These are phyloP conservation scores for Zoanthus solanderi DNA, from an alignment of 92 coral and sea anemone genomes.

Conservation along the genomic window DNA sequence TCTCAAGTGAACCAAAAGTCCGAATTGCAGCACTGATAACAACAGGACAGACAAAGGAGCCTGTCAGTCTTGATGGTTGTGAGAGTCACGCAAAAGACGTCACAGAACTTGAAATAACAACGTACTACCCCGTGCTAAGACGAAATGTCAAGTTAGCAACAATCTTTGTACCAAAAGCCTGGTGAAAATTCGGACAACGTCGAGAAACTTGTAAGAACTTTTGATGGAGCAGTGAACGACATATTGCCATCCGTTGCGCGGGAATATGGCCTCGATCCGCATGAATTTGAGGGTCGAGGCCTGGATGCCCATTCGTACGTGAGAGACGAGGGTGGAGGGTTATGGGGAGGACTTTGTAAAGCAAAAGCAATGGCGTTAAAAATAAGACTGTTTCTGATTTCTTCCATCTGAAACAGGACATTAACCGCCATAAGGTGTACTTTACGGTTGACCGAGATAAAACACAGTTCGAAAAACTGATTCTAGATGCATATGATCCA, in stretches of 20 bases:
- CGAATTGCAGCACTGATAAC: constrained; percentile 57
- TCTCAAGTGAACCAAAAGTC: constrained; percentile 46
- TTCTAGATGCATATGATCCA: constrained; percentile 59
- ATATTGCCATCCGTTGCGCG: constrained; percentile 61
- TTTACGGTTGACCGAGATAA: constrained; percentile 38
- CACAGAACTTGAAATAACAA: constrained; percentile 38
- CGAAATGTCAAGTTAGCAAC: constrained; percentile 56
- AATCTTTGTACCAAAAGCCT: constrained; percentile 53
- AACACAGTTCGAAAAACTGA: constrained; percentile 42
- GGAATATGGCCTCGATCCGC: constrained; percentile 35
- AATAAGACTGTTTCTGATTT: constrained; percentile 54
- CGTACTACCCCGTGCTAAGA: constrained; percentile 57
- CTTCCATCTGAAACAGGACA: constrained; percentile 70
- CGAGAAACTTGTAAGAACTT: constrained; percentile 20
- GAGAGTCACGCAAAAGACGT: constrained; percentile 61
- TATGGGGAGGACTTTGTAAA: constrained; percentile 62
- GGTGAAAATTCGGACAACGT: constrained; percentile 64
- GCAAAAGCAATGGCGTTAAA: constrained; percentile 59
- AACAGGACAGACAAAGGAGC: constrained; percentile 39
- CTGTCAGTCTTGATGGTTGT: constrained; percentile 70
- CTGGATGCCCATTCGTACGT: constrained; percentile 64
- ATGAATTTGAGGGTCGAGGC: constrained; percentile 30
- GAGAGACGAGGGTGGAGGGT: constrained; percentile 72
- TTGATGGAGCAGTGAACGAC: constrained; percentile 65
- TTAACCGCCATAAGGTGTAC: constrained; percentile 43